Evolutionary conservation across 2,797 vertebrate species (phyloP).

Genomic region (Tapirus indicus): DNA sequence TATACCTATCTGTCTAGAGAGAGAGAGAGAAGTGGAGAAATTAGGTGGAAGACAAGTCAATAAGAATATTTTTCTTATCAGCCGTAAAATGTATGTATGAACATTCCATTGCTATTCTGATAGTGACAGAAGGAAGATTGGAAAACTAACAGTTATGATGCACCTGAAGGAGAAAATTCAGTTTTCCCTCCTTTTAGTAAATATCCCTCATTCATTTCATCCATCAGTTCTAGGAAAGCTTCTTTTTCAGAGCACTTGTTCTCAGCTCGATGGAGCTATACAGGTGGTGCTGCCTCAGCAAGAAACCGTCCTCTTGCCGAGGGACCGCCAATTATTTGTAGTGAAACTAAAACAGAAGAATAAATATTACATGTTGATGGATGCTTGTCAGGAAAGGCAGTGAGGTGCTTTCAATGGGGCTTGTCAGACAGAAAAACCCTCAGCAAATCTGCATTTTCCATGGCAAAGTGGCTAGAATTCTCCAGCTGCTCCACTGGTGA

Average conservation of each 20-base stretch:
- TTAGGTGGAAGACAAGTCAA: background rate
- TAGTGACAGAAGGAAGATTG: background rate
- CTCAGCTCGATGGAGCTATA: constrained; percentile 48
- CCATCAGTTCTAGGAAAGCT: constrained; percentile 72
- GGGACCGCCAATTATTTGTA: constrained; percentile 84
- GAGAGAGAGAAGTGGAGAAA: background rate
- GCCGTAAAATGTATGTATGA: background rate
- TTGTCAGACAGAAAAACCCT: constrained; percentile 85
- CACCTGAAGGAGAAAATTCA: constrained; percentile 49
- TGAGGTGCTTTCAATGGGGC: constrained; percentile 81
- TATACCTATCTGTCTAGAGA: too few species aligned
- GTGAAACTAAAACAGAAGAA: constrained; percentile 85
- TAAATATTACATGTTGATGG: constrained; percentile 89
- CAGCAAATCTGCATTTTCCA: constrained; percentile 85
- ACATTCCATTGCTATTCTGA: background rate
- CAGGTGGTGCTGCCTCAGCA: constrained; percentile 84
- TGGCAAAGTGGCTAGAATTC: constrained; percentile 84
- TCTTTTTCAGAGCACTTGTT: constrained; percentile 73
- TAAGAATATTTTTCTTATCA: background rate
- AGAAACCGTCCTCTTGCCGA: constrained; percentile 81
- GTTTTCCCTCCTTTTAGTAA: constrained; percentile 40
- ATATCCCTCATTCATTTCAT: constrained; percentile 68
- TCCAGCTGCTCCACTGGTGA: constrained; percentile 88
- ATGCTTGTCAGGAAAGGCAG: constrained; percentile 87
- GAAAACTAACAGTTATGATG: background rate